phyloP scores from a whole-genome alignment of 2,888 invertebrate species.

The Chalcis sispes region DNA sequence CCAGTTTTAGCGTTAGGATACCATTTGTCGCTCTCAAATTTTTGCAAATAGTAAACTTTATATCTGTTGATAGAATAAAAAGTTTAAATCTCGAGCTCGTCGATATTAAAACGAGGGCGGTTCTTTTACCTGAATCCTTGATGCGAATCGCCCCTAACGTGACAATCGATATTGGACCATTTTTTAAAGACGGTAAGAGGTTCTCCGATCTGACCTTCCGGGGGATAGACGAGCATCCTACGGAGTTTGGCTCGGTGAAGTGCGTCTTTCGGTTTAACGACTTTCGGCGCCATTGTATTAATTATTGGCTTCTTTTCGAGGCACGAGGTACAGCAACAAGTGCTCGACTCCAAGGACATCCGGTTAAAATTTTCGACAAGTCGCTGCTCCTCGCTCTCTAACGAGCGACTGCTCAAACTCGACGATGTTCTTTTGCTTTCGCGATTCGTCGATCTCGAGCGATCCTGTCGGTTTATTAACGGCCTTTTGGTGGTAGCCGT shows the following conservation, averaged over 20 bases:
- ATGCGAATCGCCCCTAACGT: conserved; percentile 59
- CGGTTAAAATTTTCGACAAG: not conserved
- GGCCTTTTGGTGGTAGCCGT: no score
- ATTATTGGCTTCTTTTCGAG: not conserved
- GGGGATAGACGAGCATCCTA: conserved; percentile 68
- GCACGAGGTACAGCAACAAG: not conserved
- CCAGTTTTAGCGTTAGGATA: conserved; percentile 54
- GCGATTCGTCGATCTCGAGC: no score
- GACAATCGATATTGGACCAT: conserved; percentile 66
- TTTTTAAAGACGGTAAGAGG: conserved; percentile 66
- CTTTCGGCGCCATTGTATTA: conserved; percentile 48
- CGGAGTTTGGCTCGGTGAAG: conserved; percentile 51
- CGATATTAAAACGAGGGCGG: no score
- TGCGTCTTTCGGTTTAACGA: conserved; percentile 54
- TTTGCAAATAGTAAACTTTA: conserved; percentile 67
- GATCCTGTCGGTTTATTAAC: no score
- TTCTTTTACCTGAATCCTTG: conserved; percentile 64
- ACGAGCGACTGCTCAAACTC: no score
- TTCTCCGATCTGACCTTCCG: conserved; percentile 62
- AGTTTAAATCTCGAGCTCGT: no score
- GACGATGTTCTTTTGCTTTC: no score
- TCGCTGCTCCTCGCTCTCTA: not conserved
- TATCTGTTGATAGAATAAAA: conserved; percentile 28
- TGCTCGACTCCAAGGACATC: conserved; percentile 12
- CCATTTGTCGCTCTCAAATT: conserved; percentile 64